These are phyloP conservation scores for Choloepus didactylus DNA, from an alignment of 2,797 vertebrate species.

Conservation along the genomic window DNA sequence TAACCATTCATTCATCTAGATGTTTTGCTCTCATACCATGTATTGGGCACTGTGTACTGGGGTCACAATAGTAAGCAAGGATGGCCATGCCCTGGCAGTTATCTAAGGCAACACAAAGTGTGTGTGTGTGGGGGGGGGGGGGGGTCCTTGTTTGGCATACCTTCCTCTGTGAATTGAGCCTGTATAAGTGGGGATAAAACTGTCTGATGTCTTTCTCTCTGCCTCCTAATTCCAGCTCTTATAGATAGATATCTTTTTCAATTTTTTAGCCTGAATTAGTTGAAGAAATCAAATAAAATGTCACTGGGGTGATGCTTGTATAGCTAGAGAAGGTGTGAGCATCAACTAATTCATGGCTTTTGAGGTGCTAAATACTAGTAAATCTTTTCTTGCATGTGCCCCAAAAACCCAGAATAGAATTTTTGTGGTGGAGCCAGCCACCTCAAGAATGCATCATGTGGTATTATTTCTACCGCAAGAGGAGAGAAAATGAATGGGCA, in stretches of 20 bases:
- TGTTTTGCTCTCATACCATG: accelerated
- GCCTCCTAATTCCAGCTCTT: neutral
- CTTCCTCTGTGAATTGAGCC: neutral
- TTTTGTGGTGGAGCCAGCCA: neutral
- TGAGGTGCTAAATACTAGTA: neutral
- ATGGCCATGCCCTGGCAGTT: neutral
- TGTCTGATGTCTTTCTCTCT: neutral
- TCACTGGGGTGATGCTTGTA: neutral
- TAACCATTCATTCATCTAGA: neutral
- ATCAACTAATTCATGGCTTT: neutral
- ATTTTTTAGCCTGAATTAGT: neutral
- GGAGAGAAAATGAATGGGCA: neutral
- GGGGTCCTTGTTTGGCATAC: accelerated
- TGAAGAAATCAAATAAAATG: neutral
- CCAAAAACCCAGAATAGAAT: neutral
- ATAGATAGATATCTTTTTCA: neutral
- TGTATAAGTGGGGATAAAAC: neutral
- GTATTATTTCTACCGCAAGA: neutral
- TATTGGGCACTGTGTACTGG: accelerated
- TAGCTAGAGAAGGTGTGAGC: neutral
- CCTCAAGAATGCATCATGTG: neutral
- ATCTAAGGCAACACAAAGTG: neutral
- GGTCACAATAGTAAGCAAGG: neutral
- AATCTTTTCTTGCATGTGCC: neutral
- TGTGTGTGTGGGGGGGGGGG: accelerated